Base-by-base conservation (phyloP, 2,797 vertebrate species). In the Esox masquinongy region DNA sequence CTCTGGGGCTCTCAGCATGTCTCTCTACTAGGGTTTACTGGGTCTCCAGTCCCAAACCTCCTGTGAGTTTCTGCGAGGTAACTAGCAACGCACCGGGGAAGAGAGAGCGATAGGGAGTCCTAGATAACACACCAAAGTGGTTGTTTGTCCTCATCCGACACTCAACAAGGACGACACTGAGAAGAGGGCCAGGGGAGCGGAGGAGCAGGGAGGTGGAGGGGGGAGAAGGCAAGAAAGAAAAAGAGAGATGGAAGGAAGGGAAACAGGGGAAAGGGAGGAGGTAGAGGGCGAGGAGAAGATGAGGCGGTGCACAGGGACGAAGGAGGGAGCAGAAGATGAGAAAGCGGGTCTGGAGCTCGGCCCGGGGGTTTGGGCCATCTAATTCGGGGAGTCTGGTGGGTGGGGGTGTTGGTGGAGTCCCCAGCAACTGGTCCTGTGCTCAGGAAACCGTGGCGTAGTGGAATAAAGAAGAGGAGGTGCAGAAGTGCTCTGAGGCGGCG, bases 391-490 rank as follows among this genome's bases (percentile, higher is more conserved):
- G 84, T 86, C 83, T 85, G 67, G 7, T 16, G 43, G 53, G 16
- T 39, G 71, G 51, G 70, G 8, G 31, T 16, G 36, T 39, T 17
- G 49, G 9, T 26, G 9, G 49, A 64, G 81, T 89, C 77, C 70
- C 81, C 43, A 47, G 43, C 12, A 47, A 47, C 76, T 87, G 76
- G 71, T 87, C 87, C 82, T 74, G 16, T 76, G 84, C 80, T 89
- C 88, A 91, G 91, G 89, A 94, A 93, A 91, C 79, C 74, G 77
- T 93, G 90, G 85, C 89, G 84, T 90, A 92, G 91, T 92, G 91
- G 92, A 93, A 93, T 91, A 92, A 68, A 47, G 9, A 47, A 47
- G 36, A 68, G 64, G 36, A 47, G 43, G 43, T 47, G 43, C 43
- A 47, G 67, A 36, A 36, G 31, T 11, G 31, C 36, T 39, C 74